Evolutionary conservation across 2,888 invertebrate species (phyloP), one percentile per base, ranked within the genome.

Genomic region (Capitulum mitella): DNA sequence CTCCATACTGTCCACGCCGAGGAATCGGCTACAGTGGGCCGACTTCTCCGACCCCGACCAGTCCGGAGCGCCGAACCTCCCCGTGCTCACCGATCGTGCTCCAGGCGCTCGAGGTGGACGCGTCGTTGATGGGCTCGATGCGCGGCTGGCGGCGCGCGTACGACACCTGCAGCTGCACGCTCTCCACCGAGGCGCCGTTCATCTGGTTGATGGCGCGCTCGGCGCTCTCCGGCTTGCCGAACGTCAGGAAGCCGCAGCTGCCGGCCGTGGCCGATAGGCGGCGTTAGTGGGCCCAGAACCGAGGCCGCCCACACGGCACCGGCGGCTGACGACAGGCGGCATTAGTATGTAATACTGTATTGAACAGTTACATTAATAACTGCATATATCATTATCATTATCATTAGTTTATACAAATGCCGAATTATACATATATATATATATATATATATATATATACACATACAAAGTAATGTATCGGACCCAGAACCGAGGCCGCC

Each of bases 151-250:
- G 88, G 79, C 95, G 88, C 0, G 94, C 94, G 82, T 94, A 87
- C 0, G 93, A 92, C 3, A 95, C 94, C 84, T 92, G 91, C 84
- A 96, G 86, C 81, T 91, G 91, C 80, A 92, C 91, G 26, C 91
- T 91, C 48, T 90, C 90, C 1, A 92, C 90, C 87, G 90, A 90
- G 83, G 90, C 91, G 26, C 91, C 91, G 86, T 93, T 91, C 89
- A 92, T 91, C 84, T 95, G 93, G 51, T 90, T 89, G 82, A 96
- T 93, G 0, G 96, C 95, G 81, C 92, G 89, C 79, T 93, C 92
- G 3, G 97, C 93, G 77, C 92, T 90, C 82, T 96, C 96, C 26
- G 92, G 89, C 83, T 93, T 94, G 81, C 96, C 94, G 86, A 97
- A 97, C 3, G 96, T 95, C 29, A 97, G 90, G 87, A 95, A 97